phyloP scores from a whole-genome alignment of 2,888 invertebrate species.

The Cremastinae sp. region DNA sequence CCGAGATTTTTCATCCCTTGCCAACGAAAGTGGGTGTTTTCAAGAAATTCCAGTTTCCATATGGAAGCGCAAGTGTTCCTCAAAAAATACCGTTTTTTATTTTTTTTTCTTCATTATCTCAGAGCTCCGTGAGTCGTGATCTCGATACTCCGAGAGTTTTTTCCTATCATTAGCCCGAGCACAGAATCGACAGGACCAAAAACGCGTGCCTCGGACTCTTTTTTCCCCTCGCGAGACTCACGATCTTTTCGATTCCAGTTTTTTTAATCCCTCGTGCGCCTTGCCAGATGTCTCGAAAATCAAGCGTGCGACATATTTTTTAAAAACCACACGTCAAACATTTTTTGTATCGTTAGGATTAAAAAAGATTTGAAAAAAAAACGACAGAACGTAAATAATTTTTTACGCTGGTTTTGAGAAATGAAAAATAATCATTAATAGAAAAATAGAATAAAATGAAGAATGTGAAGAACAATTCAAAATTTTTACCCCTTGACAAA shows the following conservation, averaged over 20 bases:
- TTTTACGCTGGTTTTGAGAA: too few relatives aligned
- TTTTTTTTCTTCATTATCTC: constrained; percentile 26
- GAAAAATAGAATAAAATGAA: too few relatives aligned
- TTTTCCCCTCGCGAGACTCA: constrained; percentile 2
- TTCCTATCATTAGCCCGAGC: constrained; percentile 12
- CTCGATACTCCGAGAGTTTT: constrained; percentile 17
- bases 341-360: too few relatives aligned
- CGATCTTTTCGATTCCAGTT: constrained; percentile 43
- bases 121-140: constrained; percentile 11
- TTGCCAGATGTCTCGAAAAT: constrained; percentile 47
- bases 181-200: constrained; percentile 23
- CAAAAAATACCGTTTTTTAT: constrained; percentile 15
- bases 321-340: background rate
- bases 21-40: constrained; percentile 51
- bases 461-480: too few relatives aligned
- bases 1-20: constrained; percentile 40
- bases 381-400: too few relatives aligned
- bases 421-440: too few relatives aligned
- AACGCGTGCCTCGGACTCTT: constrained; percentile 34
- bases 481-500: too few relatives aligned
- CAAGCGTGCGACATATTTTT: constrained; percentile 31
- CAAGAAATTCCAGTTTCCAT: constrained; percentile 50
- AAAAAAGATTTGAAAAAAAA: constrained; percentile 10
- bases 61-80: constrained; percentile 49
- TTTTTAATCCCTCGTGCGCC: constrained; percentile 30